Evolutionary conservation across 2,113 vertebrate genomes (phyloP), one percentile per base, ranked within the genome.

Genomic region (Ranitomeya imitator): DNA sequence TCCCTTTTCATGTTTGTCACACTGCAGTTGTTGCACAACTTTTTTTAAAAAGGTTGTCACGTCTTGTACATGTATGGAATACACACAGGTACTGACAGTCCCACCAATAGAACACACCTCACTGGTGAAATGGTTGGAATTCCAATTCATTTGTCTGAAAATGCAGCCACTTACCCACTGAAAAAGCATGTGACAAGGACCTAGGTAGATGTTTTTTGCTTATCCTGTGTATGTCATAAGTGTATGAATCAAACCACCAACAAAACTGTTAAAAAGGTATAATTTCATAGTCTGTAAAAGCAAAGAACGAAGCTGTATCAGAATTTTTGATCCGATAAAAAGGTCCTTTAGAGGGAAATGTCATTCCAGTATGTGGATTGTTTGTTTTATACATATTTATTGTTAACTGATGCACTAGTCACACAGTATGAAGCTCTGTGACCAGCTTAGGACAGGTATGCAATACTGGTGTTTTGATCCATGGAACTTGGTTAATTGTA

Each of bases 401-500:
- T 18, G 10, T 31, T 69, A 54, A 77, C 79, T 18, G 15, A 52
- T 88, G 79, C 86, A 88, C 86, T 88, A 83, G 71, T 88, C 79
- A 76, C 79, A 76, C 51, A 19, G 19, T 54, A 11, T 63, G 9
- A n/a, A 37, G 23, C 60, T 88, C 81, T 88, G 79, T 88, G 79
- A 54, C 67, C 63, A 65, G 21, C 57, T 7, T 63, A n/a, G 61
- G 77, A 71, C 61, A 65, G 59, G 60, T 65, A 79, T 81, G 23
- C n/a, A 59, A 57, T 87, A 52, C 63, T 80, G 19, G 15, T n/a
- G 7, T 55, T 12, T 11, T 79, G 18, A 71, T 67, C n/a, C 51
- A 76, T 73, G 26, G 51, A 14, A 23, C 15, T 65, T 86, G 78
- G 61, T 86, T 59, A 61, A 57, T 37, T 82, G 67, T 82, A 74